A percentile compares a stretch with the other conserved stretches of the same genome.
Conservation (phyloP, 1,140 invertebrate species). For the Halesus radiatus region DNA sequence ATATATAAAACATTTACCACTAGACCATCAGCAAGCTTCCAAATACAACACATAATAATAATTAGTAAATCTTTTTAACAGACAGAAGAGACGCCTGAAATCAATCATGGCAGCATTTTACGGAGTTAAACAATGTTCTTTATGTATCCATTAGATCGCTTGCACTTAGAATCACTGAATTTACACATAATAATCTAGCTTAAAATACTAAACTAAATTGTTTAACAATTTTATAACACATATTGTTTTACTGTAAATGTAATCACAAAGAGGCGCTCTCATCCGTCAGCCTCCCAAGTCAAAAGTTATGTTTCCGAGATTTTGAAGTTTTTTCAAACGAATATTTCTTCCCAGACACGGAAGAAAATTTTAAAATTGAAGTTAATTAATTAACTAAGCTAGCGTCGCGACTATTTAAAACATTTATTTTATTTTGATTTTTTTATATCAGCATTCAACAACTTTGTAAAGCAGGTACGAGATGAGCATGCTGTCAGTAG, state of each 20-base stretch:
- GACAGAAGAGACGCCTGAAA: slow-evolving; percentile 62
- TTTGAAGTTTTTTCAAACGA: slow-evolving; percentile 7
- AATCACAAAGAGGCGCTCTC: slow-evolving; percentile 18
- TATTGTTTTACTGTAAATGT: slow-evolving; percentile 18
- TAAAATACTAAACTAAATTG: neutral
- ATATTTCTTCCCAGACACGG: neutral
- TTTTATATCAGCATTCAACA: neutral
- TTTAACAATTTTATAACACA: slow-evolving; percentile 5
- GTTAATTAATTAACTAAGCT: neutral
- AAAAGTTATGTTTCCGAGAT: slow-evolving; percentile 10
- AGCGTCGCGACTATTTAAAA: neutral
- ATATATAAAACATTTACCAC: slow-evolving; percentile 59
- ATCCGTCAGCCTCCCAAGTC: slow-evolving; percentile 1
- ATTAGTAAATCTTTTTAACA: slow-evolving; percentile 57
- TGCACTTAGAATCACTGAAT: neutral
- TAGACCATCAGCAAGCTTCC: slow-evolving; percentile 57
- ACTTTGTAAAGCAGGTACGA: neutral
- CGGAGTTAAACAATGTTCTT: slow-evolving; percentile 27
- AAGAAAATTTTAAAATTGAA: neutral
- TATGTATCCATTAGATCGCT: slow-evolving; percentile 5
- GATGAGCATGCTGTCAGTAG: slow-evolving; percentile 6
- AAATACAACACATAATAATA: slow-evolving; percentile 62
- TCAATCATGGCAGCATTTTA: slow-evolving; percentile 63
- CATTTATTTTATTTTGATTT: neutral
- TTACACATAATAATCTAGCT: slow-evolving; percentile 6